Conservation (phyloP, 2,888 invertebrate species). For the Anoncus sp. region DNA sequence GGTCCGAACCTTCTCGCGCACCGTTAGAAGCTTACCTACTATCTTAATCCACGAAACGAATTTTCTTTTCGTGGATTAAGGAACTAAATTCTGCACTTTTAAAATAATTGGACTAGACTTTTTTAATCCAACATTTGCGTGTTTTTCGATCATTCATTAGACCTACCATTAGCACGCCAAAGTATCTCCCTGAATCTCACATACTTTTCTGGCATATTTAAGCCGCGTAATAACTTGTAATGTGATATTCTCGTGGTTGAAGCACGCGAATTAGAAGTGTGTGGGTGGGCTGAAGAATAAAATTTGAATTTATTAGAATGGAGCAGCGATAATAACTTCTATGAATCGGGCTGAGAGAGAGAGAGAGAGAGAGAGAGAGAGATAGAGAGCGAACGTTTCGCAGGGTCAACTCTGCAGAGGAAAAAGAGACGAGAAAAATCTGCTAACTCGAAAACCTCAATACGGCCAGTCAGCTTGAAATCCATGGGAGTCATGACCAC, state of each 20-base stretch:
- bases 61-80: not conserved
- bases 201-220: conserved; percentile 9
- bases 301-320: conserved; percentile 33
- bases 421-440: conserved; percentile 1
- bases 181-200: conserved; percentile 10
- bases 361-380: conserved; percentile 5
- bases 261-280: conserved; percentile 14
- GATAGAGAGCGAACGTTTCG: not conserved
- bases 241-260: conserved; percentile 6
- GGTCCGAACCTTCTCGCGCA: no score
- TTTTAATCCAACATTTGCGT: conserved; percentile 3
- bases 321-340: conserved; percentile 3
- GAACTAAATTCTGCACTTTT: not conserved
- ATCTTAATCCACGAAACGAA: not conserved
- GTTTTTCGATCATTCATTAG: conserved; percentile 7
- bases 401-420: not conserved
- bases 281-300: not conserved
- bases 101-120: conserved; percentile 5
- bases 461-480: conserved; percentile 19
- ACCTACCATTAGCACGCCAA: conserved; percentile 6
- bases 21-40: no score
- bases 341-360: not conserved
- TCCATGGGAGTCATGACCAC: conserved; percentile 30
- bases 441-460: conserved; percentile 17
- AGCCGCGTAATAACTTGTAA: not conserved